Base-by-base conservation (phyloP, 2,797 vertebrate species). In the Propithecus perrieri region DNA sequence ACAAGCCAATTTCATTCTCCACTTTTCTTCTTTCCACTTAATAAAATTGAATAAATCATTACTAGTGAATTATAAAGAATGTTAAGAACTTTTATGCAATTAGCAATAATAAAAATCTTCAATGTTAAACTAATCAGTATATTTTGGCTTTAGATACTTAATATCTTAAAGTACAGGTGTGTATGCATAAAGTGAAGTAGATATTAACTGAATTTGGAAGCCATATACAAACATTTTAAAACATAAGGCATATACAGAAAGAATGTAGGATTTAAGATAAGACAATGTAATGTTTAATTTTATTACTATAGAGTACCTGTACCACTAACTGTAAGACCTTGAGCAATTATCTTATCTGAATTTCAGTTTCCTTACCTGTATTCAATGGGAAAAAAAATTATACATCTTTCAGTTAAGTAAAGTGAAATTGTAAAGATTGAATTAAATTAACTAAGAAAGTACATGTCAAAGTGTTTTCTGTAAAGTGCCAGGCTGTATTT, bases 401-500 rank as follows among this genome's bases (percentile, higher is more conserved):
- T 7, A 67, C 1, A 7, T 85, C 53, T 46, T 4, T 95, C 17
- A 89, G 43, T 69, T 76, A 93, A 43, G 30, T 38, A 61, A 81
- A 91, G 11, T 63, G 55, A 79, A 83, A 59, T 76, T 81, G 18
- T 61, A n/a, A 97, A 79, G 78, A 84, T n/a, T 92, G 26, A 83
- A 69, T 75, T 80, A 75, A 84, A 93, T 69, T 59, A 84, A 93
- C 69, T 59, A 85, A 96, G 22, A 92, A 76, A 75, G 2, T 24
- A 13, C 18, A 33, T 94, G 35, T 78, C 69, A 57, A 53, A 85
- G 30, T 85, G 10, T n/a, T 63, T 63, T n/a, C 46, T 75, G 0
- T 38, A 48, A 95, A 74, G 9, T 12, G 10, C 28, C 38, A 63
- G 38, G 86, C 17, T 93, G 61, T 14, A 63, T 78, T 63, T 63